A percentile compares a stretch with the other conserved stretches of the same genome.
Evolutionary conservation across 2,888 invertebrate genomes (phyloP).

Genomic region (Elmis aenea): DNA sequence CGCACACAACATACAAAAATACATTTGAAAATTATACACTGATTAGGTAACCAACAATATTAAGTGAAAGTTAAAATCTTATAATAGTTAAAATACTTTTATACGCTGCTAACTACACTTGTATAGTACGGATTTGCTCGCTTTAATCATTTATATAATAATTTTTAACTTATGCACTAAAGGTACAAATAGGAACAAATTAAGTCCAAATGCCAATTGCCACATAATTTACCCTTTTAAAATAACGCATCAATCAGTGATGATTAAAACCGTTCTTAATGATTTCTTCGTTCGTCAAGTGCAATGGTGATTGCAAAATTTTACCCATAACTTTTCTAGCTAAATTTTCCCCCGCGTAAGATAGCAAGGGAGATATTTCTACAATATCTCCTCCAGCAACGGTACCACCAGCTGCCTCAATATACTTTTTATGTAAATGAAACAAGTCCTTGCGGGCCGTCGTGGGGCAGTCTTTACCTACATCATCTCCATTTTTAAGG

Average conservation of each 20-base stretch:
- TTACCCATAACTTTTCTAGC: slow-evolving; percentile 32
- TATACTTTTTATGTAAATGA: slow-evolving; percentile 70
- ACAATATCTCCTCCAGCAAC: slow-evolving; percentile 62
- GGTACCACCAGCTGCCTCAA: slow-evolving; percentile 75
- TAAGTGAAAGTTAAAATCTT: too few relatives aligned
- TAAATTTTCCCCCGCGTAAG: slow-evolving; percentile 87
- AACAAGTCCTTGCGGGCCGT: slow-evolving; percentile 78
- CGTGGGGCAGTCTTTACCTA: slow-evolving; percentile 84
- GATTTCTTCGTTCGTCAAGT: neutral
- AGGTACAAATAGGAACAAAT: neutral
- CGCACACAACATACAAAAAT: too few relatives aligned
- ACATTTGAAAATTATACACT: too few relatives aligned
- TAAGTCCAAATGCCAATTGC: neutral
- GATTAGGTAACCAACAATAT: too few relatives aligned
- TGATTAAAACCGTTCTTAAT: neutral
- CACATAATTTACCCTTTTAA: neutral
- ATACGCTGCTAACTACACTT: too few relatives aligned
- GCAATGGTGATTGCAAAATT: slow-evolving; percentile 12
- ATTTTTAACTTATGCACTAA: too few relatives aligned
- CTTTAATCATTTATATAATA: too few relatives aligned
- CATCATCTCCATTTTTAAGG: slow-evolving; percentile 87
- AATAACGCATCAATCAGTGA: neutral
- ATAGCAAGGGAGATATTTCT: slow-evolving; percentile 87
- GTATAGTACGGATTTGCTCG: too few relatives aligned
- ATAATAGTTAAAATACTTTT: too few relatives aligned